Evolutionary conservation across 2,113 vertebrate species (phyloP).

Genomic region (Xiphophorus couchianus): DNA sequence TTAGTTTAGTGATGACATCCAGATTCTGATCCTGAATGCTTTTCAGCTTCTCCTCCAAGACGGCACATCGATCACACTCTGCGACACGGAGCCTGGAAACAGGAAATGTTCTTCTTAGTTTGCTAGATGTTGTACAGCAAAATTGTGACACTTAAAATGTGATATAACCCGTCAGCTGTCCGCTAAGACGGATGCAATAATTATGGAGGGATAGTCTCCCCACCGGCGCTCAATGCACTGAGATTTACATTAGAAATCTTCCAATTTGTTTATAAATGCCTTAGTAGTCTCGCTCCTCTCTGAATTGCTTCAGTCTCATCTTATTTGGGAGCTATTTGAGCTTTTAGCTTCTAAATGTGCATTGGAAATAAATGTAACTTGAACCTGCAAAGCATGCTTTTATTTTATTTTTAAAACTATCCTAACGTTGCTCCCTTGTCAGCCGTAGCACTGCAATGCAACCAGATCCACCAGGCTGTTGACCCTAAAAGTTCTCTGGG

Average conservation of each 20-base stretch:
- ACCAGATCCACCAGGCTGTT: too few relatives aligned
- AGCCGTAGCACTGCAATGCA: too few relatives aligned
- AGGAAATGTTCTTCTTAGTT: not conserved
- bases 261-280: too few relatives aligned
- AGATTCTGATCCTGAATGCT: conserved; percentile 85
- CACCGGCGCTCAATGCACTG: too few relatives aligned
- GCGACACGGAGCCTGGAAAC: conserved; percentile 83
- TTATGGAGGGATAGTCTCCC: too few relatives aligned
- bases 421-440: too few relatives aligned
- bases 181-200: not conserved
- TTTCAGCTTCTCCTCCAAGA: conserved; percentile 88
- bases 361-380: not conserved
- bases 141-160: not conserved
- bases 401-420: not conserved
- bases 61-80: conserved; percentile 88
- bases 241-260: too few relatives aligned
- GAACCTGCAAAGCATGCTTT: not conserved
- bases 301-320: too few relatives aligned
- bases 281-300: too few relatives aligned
- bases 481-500: too few relatives aligned
- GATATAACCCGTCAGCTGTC: not conserved
- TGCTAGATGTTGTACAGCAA: not conserved
- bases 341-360: not conserved
- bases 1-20: conserved; percentile 85
- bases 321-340: too few relatives aligned